phyloP scores from a whole-genome alignment of 2,113 vertebrate genomes.

The Thryonomys swinderianus region DNA sequence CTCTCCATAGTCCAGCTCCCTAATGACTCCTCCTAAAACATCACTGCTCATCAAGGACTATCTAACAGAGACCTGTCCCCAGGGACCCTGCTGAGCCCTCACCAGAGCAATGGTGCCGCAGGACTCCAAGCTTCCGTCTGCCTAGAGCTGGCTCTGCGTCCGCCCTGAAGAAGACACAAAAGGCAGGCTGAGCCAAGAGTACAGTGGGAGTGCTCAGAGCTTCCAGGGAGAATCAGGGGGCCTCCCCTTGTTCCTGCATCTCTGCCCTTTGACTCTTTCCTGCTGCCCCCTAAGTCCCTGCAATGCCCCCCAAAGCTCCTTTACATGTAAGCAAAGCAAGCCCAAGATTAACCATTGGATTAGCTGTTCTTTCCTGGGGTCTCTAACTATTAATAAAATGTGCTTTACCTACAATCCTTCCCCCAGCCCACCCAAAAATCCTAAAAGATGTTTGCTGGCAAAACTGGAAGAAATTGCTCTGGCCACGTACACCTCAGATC shows the following conservation, averaged over 20 bases:
- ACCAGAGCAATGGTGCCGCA: background rate
- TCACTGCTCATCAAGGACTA: background rate
- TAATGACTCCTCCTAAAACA: background rate
- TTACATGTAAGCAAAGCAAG: constrained; percentile 84
- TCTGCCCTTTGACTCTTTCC: background rate
- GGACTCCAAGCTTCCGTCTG: background rate
- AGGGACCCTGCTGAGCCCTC: background rate
- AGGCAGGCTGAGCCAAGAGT: background rate
- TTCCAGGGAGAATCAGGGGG: background rate
- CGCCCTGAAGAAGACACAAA: background rate
- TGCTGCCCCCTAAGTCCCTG: background rate
- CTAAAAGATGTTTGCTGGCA: constrained; percentile 70
- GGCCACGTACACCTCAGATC: background rate
- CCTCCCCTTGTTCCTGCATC: background rate
- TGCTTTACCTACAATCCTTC: constrained; percentile 82
- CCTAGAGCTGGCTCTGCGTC: background rate
- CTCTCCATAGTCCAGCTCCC: background rate
- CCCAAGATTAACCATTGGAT: constrained; percentile 76
- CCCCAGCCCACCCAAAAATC: constrained; percentile 42
- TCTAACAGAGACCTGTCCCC: background rate
- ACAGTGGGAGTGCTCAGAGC: too few relatives aligned
- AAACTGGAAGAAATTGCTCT: constrained; percentile 22
- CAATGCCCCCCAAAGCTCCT: constrained; percentile 57
- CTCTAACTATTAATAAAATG: constrained; percentile 81
- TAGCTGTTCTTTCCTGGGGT: constrained; percentile 75